Evolutionary conservation across 2,888 invertebrate genomes (phyloP).

Genomic region (Idaea dimidiata): DNA sequence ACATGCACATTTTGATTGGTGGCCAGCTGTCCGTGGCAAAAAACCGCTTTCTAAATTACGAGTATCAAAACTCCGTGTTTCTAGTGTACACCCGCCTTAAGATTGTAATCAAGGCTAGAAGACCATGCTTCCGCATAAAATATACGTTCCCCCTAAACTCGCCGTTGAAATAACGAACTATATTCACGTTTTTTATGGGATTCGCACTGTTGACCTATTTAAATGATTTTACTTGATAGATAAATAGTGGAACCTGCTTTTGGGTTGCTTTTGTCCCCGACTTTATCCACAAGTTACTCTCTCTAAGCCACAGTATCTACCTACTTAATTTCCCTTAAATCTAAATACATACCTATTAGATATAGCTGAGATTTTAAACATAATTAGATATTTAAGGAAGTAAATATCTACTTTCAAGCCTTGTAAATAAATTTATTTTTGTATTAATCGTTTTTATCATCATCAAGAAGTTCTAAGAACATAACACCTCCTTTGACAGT

Average conservation of each 20-base stretch:
- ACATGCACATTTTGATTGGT: conserved; percentile 72
- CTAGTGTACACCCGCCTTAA: conserved; percentile 59
- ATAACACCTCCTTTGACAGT: too few relatives aligned
- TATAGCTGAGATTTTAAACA: too few relatives aligned
- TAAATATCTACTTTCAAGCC: too few relatives aligned
- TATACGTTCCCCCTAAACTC: conserved; percentile 44
- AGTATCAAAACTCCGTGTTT: conserved; percentile 57
- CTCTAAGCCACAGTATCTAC: too few relatives aligned
- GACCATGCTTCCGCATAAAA: conserved; percentile 60
- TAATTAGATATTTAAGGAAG: conserved; percentile 7
- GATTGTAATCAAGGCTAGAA: conserved; percentile 59
- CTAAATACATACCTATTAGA: too few relatives aligned
- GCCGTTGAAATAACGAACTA: conserved; percentile 37
- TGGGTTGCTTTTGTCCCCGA: not conserved
- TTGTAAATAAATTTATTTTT: too few relatives aligned
- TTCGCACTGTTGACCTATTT: conserved; percentile 32
- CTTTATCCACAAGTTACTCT: not conserved
- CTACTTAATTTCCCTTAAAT: too few relatives aligned
- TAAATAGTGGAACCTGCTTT: not conserved
- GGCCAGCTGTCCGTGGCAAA: conserved; percentile 72
- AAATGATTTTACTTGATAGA: conserved; percentile 1
- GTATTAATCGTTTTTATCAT: too few relatives aligned
- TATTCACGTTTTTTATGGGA: conserved; percentile 28
- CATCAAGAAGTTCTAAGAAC: too few relatives aligned
- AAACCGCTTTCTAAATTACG: conserved; percentile 75